phyloP scores from a whole-genome alignment of 2,888 invertebrate genomes.

The Augiades crinisus region DNA sequence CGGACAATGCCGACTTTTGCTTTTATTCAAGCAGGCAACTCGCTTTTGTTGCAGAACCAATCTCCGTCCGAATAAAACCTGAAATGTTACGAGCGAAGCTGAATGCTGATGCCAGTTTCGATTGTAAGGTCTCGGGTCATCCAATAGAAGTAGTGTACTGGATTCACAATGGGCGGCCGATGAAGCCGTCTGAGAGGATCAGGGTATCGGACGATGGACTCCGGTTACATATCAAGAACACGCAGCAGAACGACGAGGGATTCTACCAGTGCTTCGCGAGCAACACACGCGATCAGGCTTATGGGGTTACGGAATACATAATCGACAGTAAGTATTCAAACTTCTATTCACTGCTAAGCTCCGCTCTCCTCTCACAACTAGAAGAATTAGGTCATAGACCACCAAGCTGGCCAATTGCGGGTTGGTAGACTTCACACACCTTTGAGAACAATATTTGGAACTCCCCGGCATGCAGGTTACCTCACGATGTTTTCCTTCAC shows the following conservation, averaged over 20 bases:
- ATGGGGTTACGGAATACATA: slow-evolving; percentile 90
- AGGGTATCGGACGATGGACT: slow-evolving; percentile 74
- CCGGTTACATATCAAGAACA: slow-evolving; percentile 82
- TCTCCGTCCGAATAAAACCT: slow-evolving; percentile 90
- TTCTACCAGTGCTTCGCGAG: slow-evolving; percentile 96
- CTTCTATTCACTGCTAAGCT: too few relatives aligned
- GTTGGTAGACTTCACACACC: too few relatives aligned
- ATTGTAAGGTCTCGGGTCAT: slow-evolving; percentile 93
- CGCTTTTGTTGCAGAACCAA: slow-evolving; percentile 82
- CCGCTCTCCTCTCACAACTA: too few relatives aligned
- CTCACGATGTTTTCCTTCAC: too few relatives aligned
- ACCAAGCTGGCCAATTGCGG: too few relatives aligned
- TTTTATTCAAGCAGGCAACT: slow-evolving; percentile 27
- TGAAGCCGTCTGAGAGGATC: slow-evolving; percentile 81
- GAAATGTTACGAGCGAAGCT: slow-evolving; percentile 90
- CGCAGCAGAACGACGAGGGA: slow-evolving; percentile 92
- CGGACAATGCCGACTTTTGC: slow-evolving; percentile 23
- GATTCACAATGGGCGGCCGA: slow-evolving; percentile 88
- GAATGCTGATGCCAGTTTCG: slow-evolving; percentile 91
- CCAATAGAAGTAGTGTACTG: slow-evolving; percentile 91
- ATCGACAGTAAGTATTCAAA: slow-evolving; percentile 86
- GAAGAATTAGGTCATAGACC: too few relatives aligned
- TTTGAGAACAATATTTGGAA: too few relatives aligned
- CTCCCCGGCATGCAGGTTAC: too few relatives aligned
- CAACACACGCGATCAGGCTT: slow-evolving; percentile 92